Percentiles rank a stretch among this genome's conserved stretches.
Evolutionary conservation across 2,113 vertebrate species (phyloP).

Genomic region (Chlorocebus sabaeus): DNA sequence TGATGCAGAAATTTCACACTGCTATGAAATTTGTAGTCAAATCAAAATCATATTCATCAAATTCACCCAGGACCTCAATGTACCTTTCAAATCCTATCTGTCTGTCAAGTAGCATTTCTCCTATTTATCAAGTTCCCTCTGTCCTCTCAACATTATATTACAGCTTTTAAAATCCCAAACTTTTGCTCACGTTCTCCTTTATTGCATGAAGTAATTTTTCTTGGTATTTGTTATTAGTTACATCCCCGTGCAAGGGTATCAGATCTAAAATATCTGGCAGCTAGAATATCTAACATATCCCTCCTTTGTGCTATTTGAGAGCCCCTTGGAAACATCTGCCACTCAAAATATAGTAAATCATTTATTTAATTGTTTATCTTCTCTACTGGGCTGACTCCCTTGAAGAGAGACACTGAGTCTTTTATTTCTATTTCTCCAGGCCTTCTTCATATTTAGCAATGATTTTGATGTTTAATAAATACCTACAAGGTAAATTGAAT

Average conservation of each 20-base stretch:
- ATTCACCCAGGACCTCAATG: neutral
- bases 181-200: neutral
- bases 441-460: neutral
- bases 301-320: neutral
- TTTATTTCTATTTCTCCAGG: neutral
- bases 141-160: neutral
- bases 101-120: neutral
- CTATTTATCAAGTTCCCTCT: neutral
- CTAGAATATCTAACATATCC: neutral
- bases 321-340: neutral
- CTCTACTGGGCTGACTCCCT: neutral
- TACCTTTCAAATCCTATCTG: neutral
- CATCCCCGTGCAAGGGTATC: neutral
- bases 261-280: neutral
- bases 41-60: neutral
- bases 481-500: neutral
- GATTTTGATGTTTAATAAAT: conserved; percentile 9
- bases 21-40: neutral
- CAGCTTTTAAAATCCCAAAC: neutral
- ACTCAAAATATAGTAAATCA: neutral
- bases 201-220: neutral
- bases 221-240: neutral
- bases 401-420: neutral
- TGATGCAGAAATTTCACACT: neutral
- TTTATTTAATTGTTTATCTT: neutral